Conservation (phyloP, 2,797 vertebrate genomes). For the Sebastes taczanowskii region DNA sequence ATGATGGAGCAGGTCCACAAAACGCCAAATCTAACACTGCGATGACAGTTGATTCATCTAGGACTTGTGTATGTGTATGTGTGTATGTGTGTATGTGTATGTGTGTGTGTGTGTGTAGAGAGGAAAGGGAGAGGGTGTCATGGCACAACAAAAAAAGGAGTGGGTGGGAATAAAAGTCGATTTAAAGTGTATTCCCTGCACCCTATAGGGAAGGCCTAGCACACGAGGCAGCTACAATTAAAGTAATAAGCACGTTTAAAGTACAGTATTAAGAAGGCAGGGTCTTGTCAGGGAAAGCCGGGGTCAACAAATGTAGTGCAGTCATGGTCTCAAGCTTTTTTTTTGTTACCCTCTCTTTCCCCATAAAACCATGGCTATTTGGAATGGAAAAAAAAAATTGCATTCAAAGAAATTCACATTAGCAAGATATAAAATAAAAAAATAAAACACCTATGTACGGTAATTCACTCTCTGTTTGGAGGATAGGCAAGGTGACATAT, state of each 20-base stretch:
- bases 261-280: conserved; percentile 75
- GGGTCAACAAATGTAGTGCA: conserved; percentile 83
- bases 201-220: conserved; percentile 58
- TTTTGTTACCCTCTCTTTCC: conserved; percentile 63
- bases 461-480: conserved; percentile 66
- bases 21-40: conserved; percentile 41
- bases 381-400: conserved; percentile 60
- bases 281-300: conserved; percentile 66
- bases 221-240: conserved; percentile 71
- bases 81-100: neutral
- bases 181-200: conserved; percentile 66
- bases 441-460: conserved; percentile 52
- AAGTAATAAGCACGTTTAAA: conserved; percentile 72
- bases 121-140: conserved; percentile 2
- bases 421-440: conserved; percentile 72
- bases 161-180: conserved; percentile 6
- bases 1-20: conserved; percentile 48
- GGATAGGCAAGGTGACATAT: conserved; percentile 73
- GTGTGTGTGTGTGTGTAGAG: neutral
- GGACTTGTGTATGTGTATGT: conserved; percentile 17
- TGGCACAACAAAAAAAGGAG: conserved; percentile 46
- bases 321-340: conserved; percentile 76
- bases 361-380: conserved; percentile 81
- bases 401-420: conserved; percentile 81
- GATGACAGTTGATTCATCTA: conserved; percentile 25